These are phyloP conservation scores for Pachyrhynchus sulphureomaculatus DNA, from an alignment of 1,140 invertebrate species.

Conservation along the genomic window DNA sequence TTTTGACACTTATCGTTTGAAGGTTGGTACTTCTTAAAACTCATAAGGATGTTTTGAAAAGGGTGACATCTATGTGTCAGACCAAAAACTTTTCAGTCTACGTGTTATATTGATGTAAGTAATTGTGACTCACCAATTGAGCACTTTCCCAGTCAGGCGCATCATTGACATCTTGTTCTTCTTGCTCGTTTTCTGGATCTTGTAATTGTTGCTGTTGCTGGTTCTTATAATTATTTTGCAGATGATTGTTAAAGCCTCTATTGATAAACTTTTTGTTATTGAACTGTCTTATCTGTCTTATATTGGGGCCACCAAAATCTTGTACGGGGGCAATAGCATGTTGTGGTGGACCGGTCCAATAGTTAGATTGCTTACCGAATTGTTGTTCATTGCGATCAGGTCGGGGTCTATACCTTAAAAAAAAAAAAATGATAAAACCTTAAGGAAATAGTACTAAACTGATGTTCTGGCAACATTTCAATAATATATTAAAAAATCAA, in stretches of 20 bases:
- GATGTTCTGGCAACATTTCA: too few relatives aligned
- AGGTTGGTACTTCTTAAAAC: too few relatives aligned
- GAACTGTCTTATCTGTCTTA: constrained; percentile 62
- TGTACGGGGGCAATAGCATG: constrained; percentile 54
- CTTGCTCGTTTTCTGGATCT: constrained; percentile 42
- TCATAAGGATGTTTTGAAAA: too few relatives aligned
- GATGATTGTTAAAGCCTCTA: constrained; percentile 18
- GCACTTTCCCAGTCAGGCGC: constrained; percentile 2
- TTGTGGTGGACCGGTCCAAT: constrained; percentile 52
- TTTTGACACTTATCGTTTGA: too few relatives aligned
- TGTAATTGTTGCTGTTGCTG: constrained; percentile 56
- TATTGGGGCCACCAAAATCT: constrained; percentile 58
- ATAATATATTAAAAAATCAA: too few relatives aligned
- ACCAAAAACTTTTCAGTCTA: too few relatives aligned
- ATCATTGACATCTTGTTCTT: background rate
- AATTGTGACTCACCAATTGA: constrained; percentile 10
- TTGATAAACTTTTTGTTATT: constrained; percentile 54
- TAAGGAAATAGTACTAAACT: too few relatives aligned
- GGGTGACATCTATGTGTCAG: too few relatives aligned
- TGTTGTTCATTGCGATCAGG: constrained; percentile 60
- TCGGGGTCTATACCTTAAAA: constrained; percentile 58
- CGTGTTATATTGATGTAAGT: too few relatives aligned
- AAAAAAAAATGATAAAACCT: too few relatives aligned
- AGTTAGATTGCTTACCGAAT: constrained; percentile 58
- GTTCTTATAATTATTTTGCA: constrained; percentile 48